Conservation (phyloP, 2,888 invertebrate genomes). For the Eupithecia insigniata region DNA sequence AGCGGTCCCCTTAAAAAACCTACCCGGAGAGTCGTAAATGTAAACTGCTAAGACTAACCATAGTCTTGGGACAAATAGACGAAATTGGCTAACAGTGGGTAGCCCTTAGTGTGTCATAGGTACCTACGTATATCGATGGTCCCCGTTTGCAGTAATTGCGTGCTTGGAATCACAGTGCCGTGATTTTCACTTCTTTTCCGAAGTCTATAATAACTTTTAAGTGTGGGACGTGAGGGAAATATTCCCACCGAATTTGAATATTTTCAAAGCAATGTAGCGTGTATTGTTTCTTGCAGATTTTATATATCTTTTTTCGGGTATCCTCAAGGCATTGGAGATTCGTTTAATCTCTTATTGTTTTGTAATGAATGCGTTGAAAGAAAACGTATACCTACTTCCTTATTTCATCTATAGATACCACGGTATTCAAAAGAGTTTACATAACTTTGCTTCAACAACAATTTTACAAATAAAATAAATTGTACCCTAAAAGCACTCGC, state of each 20-base stretch:
- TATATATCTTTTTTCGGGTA: not conserved
- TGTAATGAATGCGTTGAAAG: not conserved
- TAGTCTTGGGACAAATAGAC: slow-evolving; percentile 61
- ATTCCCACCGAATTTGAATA: slow-evolving; percentile 18
- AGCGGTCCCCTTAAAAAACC: slow-evolving; percentile 51
- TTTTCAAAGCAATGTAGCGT: not conserved
- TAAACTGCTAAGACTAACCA: slow-evolving; percentile 49
- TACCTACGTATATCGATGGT: slow-evolving; percentile 36
- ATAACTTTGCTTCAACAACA: not conserved
- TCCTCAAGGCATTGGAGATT: not conserved
- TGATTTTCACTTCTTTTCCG: slow-evolving; percentile 43
- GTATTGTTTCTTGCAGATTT: not conserved
- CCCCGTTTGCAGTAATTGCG: slow-evolving; percentile 41
- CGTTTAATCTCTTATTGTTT: not conserved
- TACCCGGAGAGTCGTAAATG: slow-evolving; percentile 52
- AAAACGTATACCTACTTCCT: not conserved
- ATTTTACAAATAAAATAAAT: not conserved
- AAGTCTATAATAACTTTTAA: slow-evolving; percentile 46
- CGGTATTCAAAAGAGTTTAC: not conserved
- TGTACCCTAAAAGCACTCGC: not conserved
- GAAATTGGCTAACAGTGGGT: slow-evolving; percentile 53
- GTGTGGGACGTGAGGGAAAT: slow-evolving; percentile 33
- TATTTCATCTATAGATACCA: not conserved
- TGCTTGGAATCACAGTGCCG: slow-evolving; percentile 32
- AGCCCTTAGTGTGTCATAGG: slow-evolving; percentile 27